These are phyloP conservation scores for Oppia nitens DNA, from an alignment of 1,140 invertebrate species.

Conservation along the genomic window DNA sequence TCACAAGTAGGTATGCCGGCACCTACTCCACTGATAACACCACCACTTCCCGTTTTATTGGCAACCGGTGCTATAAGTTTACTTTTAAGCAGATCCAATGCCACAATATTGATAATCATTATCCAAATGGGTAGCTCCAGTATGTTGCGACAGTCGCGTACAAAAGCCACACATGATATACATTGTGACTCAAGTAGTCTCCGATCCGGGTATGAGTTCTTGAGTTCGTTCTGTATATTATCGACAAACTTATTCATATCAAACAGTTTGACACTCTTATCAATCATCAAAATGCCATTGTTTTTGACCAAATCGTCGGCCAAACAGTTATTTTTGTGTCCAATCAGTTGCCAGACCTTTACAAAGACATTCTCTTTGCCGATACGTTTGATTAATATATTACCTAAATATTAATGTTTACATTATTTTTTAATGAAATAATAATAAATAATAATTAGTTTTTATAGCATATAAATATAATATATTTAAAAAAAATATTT, in stretches of 20 bases:
- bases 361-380: constrained; percentile 79
- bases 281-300: constrained; percentile 65
- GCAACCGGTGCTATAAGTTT: no score
- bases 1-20: no score
- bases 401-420: no score
- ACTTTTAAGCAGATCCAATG: constrained; percentile 76
- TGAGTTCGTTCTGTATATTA: constrained; percentile 64
- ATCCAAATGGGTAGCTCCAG: constrained; percentile 87
- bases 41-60: no score
- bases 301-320: constrained; percentile 70
- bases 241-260: constrained; percentile 83
- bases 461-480: no score
- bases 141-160: constrained; percentile 62
- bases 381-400: constrained; percentile 76
- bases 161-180: constrained; percentile 70
- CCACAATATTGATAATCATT: constrained; percentile 84
- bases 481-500: no score
- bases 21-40: no score
- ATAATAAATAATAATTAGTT: no score
- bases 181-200: constrained; percentile 71
- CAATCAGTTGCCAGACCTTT: constrained; percentile 32
- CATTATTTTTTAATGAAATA: no score
- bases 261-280: constrained; percentile 86
- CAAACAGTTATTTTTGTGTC: constrained; percentile 63
- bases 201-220: constrained; percentile 61